Conservation (phyloP, 2,888 invertebrate species). For the Seladonia tumulorum region DNA sequence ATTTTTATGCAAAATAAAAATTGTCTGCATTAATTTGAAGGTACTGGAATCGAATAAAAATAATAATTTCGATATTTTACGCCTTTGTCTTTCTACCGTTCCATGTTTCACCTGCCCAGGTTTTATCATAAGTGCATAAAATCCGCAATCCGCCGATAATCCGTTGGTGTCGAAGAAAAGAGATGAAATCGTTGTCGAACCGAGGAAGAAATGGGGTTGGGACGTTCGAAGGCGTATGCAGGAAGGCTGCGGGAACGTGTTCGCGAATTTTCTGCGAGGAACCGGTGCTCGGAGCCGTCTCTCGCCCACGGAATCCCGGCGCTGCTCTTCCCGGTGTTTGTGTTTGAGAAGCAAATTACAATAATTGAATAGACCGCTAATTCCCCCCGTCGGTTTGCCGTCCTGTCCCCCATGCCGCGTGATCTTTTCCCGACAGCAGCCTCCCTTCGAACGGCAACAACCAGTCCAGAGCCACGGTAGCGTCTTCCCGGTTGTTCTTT, state of each 20-base stretch:
- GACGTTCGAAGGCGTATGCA: neutral
- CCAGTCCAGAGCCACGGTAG: neutral
- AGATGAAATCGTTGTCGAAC: neutral
- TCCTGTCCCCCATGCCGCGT: conserved; percentile 1
- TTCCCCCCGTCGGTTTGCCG: conserved; percentile 73
- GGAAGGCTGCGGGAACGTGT: neutral
- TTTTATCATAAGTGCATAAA: neutral
- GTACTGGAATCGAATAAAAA: too few species aligned
- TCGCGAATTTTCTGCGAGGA: conserved; percentile 47
- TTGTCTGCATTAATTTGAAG: too few species aligned
- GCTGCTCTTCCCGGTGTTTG: conserved; percentile 75
- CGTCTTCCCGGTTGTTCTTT: conserved; percentile 1
- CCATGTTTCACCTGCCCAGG: neutral
- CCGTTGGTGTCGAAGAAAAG: neutral
- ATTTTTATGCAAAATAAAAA: too few species aligned
- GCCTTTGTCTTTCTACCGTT: too few species aligned
- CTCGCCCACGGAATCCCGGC: conserved; percentile 52
- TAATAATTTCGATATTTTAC: neutral
- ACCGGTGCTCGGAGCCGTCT: conserved; percentile 32
- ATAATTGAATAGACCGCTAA: conserved; percentile 84
- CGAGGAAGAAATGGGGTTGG: conserved; percentile 13
- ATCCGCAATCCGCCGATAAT: neutral
- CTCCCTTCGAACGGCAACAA: neutral
- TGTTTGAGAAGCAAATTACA: conserved; percentile 83
- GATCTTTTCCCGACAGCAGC: conserved; percentile 16